Evolutionary conservation across 1,140 invertebrate genomes (phyloP).

Genomic region (Mylabris phalerata): DNA sequence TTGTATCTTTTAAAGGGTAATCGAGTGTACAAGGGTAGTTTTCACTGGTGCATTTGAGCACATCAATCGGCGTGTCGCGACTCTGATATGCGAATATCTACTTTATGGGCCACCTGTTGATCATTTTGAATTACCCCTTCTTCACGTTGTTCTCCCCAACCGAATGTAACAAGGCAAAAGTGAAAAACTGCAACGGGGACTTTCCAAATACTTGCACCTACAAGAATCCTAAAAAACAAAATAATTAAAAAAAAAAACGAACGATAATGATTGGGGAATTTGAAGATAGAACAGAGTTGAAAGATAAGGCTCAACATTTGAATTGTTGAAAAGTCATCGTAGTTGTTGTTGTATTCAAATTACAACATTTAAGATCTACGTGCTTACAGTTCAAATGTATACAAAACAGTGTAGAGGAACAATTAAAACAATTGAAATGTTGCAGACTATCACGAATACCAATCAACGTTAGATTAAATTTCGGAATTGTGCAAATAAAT

Average conservation of each 20-base stretch:
- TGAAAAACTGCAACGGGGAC: neutral
- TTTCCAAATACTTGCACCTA: neutral
- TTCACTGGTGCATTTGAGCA: conserved; percentile 32
- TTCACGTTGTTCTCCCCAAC: neutral
- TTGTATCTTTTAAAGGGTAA: conserved; percentile 24
- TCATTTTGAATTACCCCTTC: neutral
- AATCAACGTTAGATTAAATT: conserved; percentile 14
- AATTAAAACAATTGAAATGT: conserved; percentile 24
- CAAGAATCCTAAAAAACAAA: neutral
- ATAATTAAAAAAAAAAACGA: no score
- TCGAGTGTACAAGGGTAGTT: conserved; percentile 31
- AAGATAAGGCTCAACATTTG: no score
- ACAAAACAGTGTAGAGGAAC: conserved; percentile 7
- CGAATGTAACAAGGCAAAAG: neutral
- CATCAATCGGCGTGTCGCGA: conserved; percentile 38
- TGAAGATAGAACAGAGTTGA: no score
- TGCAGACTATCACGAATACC: conserved; percentile 12
- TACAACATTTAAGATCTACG: conserved; percentile 15
- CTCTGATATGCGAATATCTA: conserved; percentile 41
- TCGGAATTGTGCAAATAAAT: no score
- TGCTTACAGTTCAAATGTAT: conserved; percentile 16
- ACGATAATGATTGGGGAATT: no score
- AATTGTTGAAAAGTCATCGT: no score
- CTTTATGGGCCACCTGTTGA: conserved; percentile 41
- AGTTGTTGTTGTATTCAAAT: conserved; percentile 8